Conservation (phyloP, 2,888 invertebrate genomes). For the Drosophila colorata region DNA sequence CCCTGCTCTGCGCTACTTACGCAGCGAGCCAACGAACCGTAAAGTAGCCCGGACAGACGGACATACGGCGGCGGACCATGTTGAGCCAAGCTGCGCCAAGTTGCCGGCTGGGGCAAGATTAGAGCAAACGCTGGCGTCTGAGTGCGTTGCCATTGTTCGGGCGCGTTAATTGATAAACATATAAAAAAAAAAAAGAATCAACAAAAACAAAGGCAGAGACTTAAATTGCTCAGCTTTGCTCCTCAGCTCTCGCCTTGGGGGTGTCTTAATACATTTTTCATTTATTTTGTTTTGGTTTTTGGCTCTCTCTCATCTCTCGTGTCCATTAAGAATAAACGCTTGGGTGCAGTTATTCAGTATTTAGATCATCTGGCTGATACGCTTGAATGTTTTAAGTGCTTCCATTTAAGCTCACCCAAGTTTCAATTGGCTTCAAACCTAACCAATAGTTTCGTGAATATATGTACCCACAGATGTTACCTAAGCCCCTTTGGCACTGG, state of each 20-base stretch:
- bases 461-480: slow-evolving; percentile 30
- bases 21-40: slow-evolving; percentile 70
- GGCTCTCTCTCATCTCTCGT: slow-evolving; percentile 16
- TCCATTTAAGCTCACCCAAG: slow-evolving; percentile 17
- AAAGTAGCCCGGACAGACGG: slow-evolving; percentile 52
- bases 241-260: slow-evolving; percentile 15
- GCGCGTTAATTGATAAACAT: slow-evolving; percentile 73
- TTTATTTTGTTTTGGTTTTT: slow-evolving; percentile 20
- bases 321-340: slow-evolving; percentile 44
- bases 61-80: slow-evolving; percentile 28
- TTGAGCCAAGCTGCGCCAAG: slow-evolving; percentile 25
- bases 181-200: slow-evolving; percentile 40
- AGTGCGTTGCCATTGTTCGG: slow-evolving; percentile 70
- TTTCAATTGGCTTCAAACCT: slow-evolving; percentile 15
- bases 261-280: slow-evolving; percentile 44
- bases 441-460: slow-evolving; percentile 15
- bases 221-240: slow-evolving; percentile 21
- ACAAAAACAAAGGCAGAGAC: slow-evolving; percentile 41
- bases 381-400: slow-evolving; percentile 31
- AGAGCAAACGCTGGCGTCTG: slow-evolving; percentile 49
- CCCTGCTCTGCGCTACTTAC: slow-evolving; percentile 53
- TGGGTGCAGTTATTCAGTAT: slow-evolving; percentile 44
- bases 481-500: slow-evolving; percentile 48
- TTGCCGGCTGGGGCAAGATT: slow-evolving; percentile 49
- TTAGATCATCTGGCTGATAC: slow-evolving; percentile 53